Percentiles rank a stretch among this genome's conserved stretches.
Conservation (phyloP, 2,888 invertebrate genomes). For the Ypsolopha sequella region DNA sequence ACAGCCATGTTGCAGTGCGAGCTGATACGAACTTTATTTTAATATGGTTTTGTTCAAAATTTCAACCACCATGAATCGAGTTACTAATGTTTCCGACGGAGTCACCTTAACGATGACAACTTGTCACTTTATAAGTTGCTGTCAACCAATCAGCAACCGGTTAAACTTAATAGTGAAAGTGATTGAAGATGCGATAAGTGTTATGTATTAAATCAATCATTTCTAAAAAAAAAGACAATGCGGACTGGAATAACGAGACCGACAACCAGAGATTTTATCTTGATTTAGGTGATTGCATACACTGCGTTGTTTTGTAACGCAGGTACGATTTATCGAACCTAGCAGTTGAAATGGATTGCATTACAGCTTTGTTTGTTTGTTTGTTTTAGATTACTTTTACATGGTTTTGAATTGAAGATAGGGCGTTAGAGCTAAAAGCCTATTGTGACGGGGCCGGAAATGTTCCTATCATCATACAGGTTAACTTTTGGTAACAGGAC, state of each 20-base stretch:
- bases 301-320: background rate
- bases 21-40: too few relatives aligned
- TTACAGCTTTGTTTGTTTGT: too few relatives aligned
- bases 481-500: too few relatives aligned
- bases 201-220: background rate
- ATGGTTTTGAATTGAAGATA: too few relatives aligned
- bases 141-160: background rate
- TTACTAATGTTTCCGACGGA: too few relatives aligned
- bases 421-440: background rate
- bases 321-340: too few relatives aligned
- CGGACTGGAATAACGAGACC: background rate
- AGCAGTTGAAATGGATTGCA: too few relatives aligned
- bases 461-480: too few relatives aligned
- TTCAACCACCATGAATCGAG: too few relatives aligned
- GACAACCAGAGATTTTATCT: background rate
- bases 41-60: too few relatives aligned
- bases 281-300: background rate
- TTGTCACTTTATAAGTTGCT: background rate
- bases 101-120: background rate
- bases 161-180: constrained; percentile 1
- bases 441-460: background rate
- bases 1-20: too few relatives aligned
- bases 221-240: background rate
- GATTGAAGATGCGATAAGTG: background rate
- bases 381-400: too few relatives aligned